Conservation (phyloP, 2,113 vertebrate genomes). For the Notiomystis cincta region DNA sequence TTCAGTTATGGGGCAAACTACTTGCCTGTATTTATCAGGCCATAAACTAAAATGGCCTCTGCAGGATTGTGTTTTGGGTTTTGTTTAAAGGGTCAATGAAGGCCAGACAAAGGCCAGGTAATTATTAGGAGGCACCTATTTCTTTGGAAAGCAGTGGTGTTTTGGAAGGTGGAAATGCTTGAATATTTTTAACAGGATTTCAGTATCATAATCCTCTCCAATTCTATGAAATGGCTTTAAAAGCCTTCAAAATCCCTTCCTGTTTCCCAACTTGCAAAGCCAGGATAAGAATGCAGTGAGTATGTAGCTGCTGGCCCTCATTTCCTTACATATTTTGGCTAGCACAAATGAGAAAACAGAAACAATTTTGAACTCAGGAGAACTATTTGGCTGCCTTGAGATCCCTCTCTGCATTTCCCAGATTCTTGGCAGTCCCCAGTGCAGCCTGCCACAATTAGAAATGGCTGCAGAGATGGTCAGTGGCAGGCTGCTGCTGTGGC, state of each 20-base stretch:
- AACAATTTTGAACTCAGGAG: neutral
- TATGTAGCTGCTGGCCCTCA: neutral
- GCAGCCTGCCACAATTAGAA: neutral
- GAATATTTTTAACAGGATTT: neutral
- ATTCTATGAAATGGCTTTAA: neutral
- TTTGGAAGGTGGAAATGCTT: neutral
- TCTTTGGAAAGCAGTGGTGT: neutral
- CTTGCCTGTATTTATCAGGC: neutral
- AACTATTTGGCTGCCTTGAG: neutral
- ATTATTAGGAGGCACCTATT: neutral
- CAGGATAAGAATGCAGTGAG: neutral
- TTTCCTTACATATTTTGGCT: neutral
- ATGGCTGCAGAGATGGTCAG: rapidly evolving
- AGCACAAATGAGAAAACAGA: neutral
- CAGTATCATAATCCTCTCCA: neutral
- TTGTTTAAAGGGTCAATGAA: neutral
- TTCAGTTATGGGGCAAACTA: neutral
- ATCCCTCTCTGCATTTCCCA: neutral
- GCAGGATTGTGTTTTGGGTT: neutral
- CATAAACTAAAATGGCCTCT: neutral
- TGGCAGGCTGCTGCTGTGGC: neutral
- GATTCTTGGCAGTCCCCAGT: neutral
- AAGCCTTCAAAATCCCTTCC: neutral
- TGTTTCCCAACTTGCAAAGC: neutral
- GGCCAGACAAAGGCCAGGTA: neutral